These are phyloP conservation scores for Crenichthys baileyi DNA, from an alignment of 2,797 vertebrate genomes.

Conservation along the genomic window DNA sequence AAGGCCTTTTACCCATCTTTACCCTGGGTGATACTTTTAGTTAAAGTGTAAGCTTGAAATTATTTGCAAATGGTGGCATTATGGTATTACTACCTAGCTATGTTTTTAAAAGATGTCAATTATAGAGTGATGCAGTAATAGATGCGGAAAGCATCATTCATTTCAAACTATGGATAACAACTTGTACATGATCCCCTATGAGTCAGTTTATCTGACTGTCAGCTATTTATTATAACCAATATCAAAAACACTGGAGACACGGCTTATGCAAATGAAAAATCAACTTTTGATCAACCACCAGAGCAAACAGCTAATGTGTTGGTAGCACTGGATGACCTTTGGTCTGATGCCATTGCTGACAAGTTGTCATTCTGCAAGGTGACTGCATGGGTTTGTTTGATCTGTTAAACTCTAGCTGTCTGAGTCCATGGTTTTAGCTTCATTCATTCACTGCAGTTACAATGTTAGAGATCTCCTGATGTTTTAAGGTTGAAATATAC, in stretches of 20 bases:
- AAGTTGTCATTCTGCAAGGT: constrained; percentile 5
- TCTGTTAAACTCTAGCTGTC: neutral
- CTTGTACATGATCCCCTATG: neutral
- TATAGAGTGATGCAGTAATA: constrained; percentile 1
- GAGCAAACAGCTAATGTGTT: neutral
- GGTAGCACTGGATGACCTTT: neutral
- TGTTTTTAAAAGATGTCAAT: neutral
- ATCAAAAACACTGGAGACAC: neutral
- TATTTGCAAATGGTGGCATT: neutral
- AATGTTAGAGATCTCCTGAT: neutral
- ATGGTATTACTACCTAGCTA: neutral
- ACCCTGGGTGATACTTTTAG: neutral
- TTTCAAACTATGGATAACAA: neutral
- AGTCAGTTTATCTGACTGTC: neutral
- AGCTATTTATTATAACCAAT: neutral
- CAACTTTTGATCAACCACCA: neutral
- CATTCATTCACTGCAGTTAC: neutral
- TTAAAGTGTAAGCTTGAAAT: neutral
- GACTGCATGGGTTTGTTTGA: neutral
- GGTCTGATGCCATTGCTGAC: neutral
- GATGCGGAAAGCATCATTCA: neutral
- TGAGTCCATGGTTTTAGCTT: neutral
- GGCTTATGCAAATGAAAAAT: neutral
- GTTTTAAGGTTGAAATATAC: neutral
- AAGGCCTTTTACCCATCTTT: too few relatives aligned